Conservation (phyloP, 2,888 invertebrate species). For the Brenthis hecate region DNA sequence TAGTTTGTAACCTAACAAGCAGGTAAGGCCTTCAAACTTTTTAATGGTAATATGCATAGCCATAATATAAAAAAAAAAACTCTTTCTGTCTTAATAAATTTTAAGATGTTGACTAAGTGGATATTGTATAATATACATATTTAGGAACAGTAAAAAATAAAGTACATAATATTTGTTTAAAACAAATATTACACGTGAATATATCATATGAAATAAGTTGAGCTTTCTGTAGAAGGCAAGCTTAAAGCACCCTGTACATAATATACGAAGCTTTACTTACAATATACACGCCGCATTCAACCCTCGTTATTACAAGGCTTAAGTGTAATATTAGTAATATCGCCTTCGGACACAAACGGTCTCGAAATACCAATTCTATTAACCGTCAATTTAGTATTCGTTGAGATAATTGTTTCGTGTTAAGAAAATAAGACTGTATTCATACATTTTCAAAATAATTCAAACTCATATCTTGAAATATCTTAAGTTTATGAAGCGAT, state of each 20-base stretch:
- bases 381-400: constrained; percentile 4
- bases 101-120: too few species aligned
- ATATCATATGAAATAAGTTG: neutral
- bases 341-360: constrained; percentile 14
- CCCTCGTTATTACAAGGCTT: constrained; percentile 30
- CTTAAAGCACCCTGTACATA: constrained; percentile 21
- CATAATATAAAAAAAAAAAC: too few species aligned
- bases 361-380: constrained; percentile 10
- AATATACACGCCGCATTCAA: constrained; percentile 24
- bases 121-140: neutral
- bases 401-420: constrained; percentile 4
- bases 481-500: too few species aligned
- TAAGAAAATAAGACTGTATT: too few species aligned
- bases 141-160: neutral
- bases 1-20: too few species aligned
- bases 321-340: constrained; percentile 25
- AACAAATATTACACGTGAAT: too few species aligned
- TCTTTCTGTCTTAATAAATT: too few species aligned
- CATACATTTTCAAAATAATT: too few species aligned
- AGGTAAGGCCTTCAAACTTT: too few species aligned
- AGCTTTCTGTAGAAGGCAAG: neutral
- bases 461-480: too few species aligned
- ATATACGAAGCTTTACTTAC: constrained; percentile 30
- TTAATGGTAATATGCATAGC: too few species aligned
- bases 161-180: too few species aligned